Percentiles rank a stretch among this genome's conserved stretches.
Conservation (phyloP, 2,113 vertebrate genomes). For the Scomber scombrus region DNA sequence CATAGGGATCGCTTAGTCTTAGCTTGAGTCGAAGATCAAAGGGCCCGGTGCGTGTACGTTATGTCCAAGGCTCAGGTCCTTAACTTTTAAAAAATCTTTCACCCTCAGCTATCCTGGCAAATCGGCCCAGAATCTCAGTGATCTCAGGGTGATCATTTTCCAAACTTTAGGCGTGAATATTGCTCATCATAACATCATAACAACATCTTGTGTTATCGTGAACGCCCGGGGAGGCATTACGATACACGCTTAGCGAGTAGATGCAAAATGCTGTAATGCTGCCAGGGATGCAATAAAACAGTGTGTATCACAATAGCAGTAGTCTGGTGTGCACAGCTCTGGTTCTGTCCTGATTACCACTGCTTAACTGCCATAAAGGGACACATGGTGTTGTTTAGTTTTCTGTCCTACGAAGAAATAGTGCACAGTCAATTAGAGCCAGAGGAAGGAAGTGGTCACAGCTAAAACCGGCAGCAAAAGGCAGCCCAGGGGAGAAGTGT, state of each 20-base stretch:
- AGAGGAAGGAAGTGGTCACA: conserved; percentile 64
- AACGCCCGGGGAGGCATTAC: conserved; percentile 9
- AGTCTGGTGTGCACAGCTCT: conserved; percentile 7
- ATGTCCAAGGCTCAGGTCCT: not conserved
- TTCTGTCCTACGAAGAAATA: conserved; percentile 30
- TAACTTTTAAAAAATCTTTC: conserved; percentile 16
- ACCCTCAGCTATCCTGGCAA: not conserved
- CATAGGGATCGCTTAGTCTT: conserved; percentile 14
- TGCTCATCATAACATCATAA: not conserved
- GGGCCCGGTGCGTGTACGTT: not conserved
- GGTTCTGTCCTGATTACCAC: conserved; percentile 37
- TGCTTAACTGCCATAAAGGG: conserved; percentile 38
- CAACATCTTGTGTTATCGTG: not conserved
- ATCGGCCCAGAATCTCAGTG: not conserved
- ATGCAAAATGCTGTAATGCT: conserved; percentile 19
- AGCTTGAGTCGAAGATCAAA: conserved; percentile 35
- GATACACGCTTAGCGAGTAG: conserved; percentile 1
- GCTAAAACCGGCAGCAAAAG: conserved; percentile 17
- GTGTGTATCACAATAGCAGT: conserved; percentile 32
- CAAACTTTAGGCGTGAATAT: conserved; percentile 8
- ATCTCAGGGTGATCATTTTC: conserved; percentile 9
- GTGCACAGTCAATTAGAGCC: conserved; percentile 40
- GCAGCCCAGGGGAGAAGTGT: conserved; percentile 23
- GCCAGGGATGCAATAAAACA: conserved; percentile 43
- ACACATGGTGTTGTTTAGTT: conserved; percentile 44